Evolutionary conservation across 2,113 vertebrate genomes (phyloP).

Genomic region (Probosciger aterrimus): DNA sequence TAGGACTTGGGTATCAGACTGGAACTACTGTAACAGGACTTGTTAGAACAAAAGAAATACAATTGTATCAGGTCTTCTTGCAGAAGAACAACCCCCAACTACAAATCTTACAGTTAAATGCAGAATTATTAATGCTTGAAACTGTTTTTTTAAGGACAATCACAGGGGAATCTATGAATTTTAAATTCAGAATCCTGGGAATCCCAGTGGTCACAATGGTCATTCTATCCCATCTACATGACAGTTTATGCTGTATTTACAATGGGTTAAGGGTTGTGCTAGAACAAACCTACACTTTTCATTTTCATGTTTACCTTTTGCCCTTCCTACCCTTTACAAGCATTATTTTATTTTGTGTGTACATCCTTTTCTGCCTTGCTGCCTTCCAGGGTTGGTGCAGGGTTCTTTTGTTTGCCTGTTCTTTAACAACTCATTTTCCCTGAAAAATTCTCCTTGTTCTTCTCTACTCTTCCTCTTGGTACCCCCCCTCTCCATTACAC

Average conservation of each 20-base stretch:
- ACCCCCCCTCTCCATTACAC: not conserved
- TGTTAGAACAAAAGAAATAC: not conserved
- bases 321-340: not conserved
- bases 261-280: not conserved
- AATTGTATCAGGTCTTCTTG: not conserved
- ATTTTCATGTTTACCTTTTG: not conserved
- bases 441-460: not conserved
- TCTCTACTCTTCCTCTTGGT: not conserved
- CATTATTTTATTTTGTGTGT: not conserved
- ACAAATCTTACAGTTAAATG: not conserved
- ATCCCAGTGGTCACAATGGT: not conserved
- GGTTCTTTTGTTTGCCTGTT: not conserved
- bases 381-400: not conserved
- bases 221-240: not conserved
- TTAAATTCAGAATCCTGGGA: not conserved
- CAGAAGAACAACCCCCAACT: not conserved
- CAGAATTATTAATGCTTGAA: not conserved
- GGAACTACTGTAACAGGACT: not conserved
- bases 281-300: not conserved
- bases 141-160: not conserved
- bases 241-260: not conserved
- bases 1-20: not conserved
- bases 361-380: not conserved
- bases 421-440: not conserved
- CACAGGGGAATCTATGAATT: not conserved